A percentile compares a stretch with the other conserved stretches of the same genome.
These are phyloP conservation scores for Strigamia maritima DNA, from an alignment of 2,888 invertebrate species.

Conservation along the genomic window DNA sequence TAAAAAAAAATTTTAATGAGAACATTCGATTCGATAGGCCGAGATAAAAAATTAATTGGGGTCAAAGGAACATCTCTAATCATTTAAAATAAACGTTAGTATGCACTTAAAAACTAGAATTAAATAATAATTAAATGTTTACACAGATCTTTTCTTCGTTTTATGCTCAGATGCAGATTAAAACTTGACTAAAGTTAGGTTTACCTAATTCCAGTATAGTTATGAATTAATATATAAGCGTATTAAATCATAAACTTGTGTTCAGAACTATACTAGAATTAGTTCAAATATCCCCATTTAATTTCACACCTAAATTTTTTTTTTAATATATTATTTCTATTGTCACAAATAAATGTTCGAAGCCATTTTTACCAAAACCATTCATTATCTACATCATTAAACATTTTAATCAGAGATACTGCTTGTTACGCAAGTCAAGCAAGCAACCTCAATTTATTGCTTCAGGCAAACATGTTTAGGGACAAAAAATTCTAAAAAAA, in stretches of 20 bases:
- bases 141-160: no score
- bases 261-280: no score
- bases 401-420: background rate
- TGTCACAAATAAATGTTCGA: background rate
- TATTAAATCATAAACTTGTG: no score
- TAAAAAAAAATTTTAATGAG: background rate
- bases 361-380: background rate
- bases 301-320: background rate
- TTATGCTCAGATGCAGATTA: no score
- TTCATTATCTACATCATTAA: background rate
- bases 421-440: background rate
- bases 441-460: constrained; percentile 9
- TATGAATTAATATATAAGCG: no score
- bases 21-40: background rate
- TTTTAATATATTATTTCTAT: background rate
- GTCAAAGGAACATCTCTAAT: background rate
- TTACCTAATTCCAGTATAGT: no score
- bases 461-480: background rate
- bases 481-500: background rate
- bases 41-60: background rate
- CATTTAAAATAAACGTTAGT: no score
- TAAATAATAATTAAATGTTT: no score
- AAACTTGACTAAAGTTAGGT: no score
- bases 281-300: no score
- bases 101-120: no score